Conservation (phyloP, 2,888 invertebrate species). For the Lasioglossum leucozonium region DNA sequence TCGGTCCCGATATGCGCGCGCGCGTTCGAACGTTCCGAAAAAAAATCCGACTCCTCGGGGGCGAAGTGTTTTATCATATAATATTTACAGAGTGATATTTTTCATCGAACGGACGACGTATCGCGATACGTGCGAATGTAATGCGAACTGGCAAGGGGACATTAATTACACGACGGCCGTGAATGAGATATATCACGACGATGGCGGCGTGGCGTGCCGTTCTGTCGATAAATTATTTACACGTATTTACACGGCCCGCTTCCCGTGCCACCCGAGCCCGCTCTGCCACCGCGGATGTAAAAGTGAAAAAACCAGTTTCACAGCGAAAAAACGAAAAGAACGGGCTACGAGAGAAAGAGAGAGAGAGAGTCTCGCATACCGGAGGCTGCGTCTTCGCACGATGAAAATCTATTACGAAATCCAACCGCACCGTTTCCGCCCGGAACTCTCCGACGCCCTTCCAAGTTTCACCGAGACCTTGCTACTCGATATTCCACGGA, state of each 20-base stretch:
- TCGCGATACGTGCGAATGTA: constrained; percentile 23
- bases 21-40: not conserved
- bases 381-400: constrained; percentile 43
- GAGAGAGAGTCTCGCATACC: too few species aligned
- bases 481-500: not conserved
- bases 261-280: constrained; percentile 42
- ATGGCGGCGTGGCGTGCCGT: constrained; percentile 40
- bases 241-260: constrained; percentile 60
- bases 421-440: not conserved
- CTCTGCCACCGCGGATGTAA: constrained; percentile 51
- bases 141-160: constrained; percentile 46
- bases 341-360: constrained; percentile 48
- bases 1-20: not conserved
- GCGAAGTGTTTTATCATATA: not conserved
- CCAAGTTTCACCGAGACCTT: not conserved
- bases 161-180: constrained; percentile 64
- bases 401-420: constrained; percentile 60
- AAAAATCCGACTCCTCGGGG: not conserved
- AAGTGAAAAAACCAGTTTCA: constrained; percentile 70
- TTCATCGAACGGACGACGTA: constrained; percentile 16
- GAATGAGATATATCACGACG: constrained; percentile 63
- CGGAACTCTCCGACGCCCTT: not conserved
- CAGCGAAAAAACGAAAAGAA: constrained; percentile 48
- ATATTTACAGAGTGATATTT: constrained; percentile 1
- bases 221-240: constrained; percentile 69